Conservation (phyloP, 2,113 vertebrate species). For the Sarotherodon lohbergeri region DNA sequence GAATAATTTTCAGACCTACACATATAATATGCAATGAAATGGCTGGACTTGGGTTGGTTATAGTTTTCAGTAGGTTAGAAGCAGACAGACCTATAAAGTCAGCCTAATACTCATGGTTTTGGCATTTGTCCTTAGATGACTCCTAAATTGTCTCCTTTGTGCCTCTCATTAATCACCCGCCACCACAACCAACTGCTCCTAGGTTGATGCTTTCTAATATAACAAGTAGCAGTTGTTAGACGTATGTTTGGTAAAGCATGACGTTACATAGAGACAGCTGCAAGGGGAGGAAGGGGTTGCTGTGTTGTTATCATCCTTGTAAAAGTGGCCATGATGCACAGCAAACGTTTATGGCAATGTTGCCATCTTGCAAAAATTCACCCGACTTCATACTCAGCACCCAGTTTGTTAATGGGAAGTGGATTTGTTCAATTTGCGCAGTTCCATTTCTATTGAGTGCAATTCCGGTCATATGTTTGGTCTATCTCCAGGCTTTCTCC, state of each 20-base stretch:
- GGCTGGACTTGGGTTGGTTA: constrained; percentile 15
- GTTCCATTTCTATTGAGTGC: constrained; percentile 3
- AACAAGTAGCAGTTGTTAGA: constrained; percentile 4
- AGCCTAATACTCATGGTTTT: constrained; percentile 6
- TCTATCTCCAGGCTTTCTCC: background rate
- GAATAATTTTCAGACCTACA: constrained; percentile 41
- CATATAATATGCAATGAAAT: constrained; percentile 24
- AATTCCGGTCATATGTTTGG: background rate
- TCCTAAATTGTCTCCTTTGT: background rate
- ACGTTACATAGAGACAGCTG: constrained; percentile 2
- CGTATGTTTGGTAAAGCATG: constrained; percentile 14
- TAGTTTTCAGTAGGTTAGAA: constrained; percentile 36
- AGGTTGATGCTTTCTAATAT: background rate
- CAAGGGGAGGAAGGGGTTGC: background rate
- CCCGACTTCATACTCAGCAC: background rate
- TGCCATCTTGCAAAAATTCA: background rate
- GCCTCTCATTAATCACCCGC: background rate
- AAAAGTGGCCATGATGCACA: constrained; percentile 40
- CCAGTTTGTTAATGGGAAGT: background rate
- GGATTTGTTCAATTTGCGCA: constrained; percentile 34
- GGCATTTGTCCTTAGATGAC: constrained; percentile 4
- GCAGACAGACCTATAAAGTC: constrained; percentile 35
- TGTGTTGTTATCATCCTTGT: constrained; percentile 12
- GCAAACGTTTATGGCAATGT: constrained; percentile 15
- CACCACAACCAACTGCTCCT: background rate